These are phyloP conservation scores for Neoascia interrupta DNA, from an alignment of 2,888 invertebrate species.

Conservation along the genomic window DNA sequence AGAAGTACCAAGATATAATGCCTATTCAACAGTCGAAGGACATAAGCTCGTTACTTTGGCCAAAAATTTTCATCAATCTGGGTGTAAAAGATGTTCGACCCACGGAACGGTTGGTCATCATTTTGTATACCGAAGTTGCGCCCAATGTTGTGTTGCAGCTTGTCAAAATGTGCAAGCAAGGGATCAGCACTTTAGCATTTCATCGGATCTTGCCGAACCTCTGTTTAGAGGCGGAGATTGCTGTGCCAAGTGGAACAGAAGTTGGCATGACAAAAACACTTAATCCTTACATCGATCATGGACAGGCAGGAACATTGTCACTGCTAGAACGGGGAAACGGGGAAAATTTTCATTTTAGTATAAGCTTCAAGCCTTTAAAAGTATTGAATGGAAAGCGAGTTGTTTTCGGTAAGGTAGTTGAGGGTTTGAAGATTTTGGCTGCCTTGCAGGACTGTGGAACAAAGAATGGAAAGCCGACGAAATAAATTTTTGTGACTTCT, in stretches of 20 bases:
- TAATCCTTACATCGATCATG: constrained; percentile 74
- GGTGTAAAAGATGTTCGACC: constrained; percentile 67
- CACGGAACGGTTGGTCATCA: constrained; percentile 73
- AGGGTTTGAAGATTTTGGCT: constrained; percentile 73
- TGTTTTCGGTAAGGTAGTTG: constrained; percentile 74
- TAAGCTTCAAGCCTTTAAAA: constrained; percentile 75
- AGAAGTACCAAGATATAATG: constrained; percentile 18
- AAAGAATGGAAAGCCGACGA: constrained; percentile 73
- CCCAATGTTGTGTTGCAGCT: constrained; percentile 75
- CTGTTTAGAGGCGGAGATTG: constrained; percentile 74
- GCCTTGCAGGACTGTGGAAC: constrained; percentile 74
- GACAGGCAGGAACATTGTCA: constrained; percentile 57
- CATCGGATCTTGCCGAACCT: constrained; percentile 73
- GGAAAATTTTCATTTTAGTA: constrained; percentile 72
- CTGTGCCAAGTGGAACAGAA: background rate
- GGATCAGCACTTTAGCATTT: constrained; percentile 57
- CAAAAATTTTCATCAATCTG: constrained; percentile 75
- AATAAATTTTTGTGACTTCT: constrained; percentile 71
- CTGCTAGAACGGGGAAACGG: constrained; percentile 9
- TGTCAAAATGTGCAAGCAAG: constrained; percentile 72
- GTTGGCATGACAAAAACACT: background rate
- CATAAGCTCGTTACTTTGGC: constrained; percentile 71
- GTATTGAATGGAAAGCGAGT: constrained; percentile 73
- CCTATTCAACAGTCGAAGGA: constrained; percentile 3
- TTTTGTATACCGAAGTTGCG: constrained; percentile 75